Base-by-base conservation (phyloP, 2,797 vertebrate genomes). In the Pangasius sanitwongsei region DNA sequence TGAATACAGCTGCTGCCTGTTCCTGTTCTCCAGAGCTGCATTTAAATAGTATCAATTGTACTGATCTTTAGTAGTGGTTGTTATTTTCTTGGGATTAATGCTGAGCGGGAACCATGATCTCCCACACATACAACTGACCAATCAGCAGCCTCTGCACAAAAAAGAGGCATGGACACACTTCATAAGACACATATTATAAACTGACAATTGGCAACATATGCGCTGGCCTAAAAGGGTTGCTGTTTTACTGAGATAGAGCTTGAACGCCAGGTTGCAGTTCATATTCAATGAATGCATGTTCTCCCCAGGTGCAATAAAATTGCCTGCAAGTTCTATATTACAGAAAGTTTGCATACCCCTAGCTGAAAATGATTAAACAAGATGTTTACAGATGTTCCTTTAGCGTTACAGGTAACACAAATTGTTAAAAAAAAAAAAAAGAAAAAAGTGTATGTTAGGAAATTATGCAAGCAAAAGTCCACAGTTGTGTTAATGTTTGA, bases 1-100 rank as follows among this genome's bases (percentile, higher is more conserved):
- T 63, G 61, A 83, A n/a, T 48, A 84, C 63, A 69, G 44, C 83
- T 67, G 61, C 28, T 84, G 61, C 4, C 61, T 84, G 16, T 23
- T 84, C 28, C 9, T 31, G 7, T 31, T 69, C 28, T 34, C 41
- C 2, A 69, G 44, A 34, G 44, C 44, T 50, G 41, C 18, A 84
- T 50, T 67, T 50, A 20, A 50, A 48, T 23, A 63, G 82, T 16
- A 65, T 48, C 59, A 18, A 1, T 9, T 65, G 80, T 82, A 25
- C 55, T 82, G 48, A 61, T 6, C 20, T 59, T 31, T 18, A 12
- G 55, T 59, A 13, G 48, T 80, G 16, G 18, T 82, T 37, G 4
- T 82, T 61, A 37, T 41, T 59, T 59, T 82, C 80, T 25, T 59
- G 2, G 20, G 31, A 59, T 41, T 61, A 82, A 82, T 82, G 34